phyloP scores from a whole-genome alignment of 2,888 invertebrate genomes.

The Aphrophora alni region DNA sequence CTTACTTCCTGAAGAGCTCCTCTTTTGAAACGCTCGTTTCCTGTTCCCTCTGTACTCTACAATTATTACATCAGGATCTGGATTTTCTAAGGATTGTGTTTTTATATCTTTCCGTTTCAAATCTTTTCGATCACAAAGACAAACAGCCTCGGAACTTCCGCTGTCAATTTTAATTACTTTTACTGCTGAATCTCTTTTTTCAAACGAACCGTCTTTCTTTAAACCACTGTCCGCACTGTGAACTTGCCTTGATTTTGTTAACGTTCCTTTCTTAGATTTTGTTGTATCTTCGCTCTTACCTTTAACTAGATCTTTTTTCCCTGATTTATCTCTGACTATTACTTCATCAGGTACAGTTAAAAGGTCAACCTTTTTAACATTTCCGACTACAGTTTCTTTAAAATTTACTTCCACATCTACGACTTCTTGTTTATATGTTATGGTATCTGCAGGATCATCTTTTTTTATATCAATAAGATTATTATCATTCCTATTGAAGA shows the following conservation, averaged over 20 bases:
- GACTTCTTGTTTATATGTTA: background rate
- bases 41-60: constrained; percentile 52
- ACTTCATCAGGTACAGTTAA: constrained; percentile 25
- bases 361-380: background rate
- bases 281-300: constrained; percentile 46
- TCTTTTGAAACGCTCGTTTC: constrained; percentile 48
- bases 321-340: constrained; percentile 19
- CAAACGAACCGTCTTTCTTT: constrained; percentile 45
- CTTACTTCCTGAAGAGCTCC: constrained; percentile 47
- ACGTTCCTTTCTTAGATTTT: constrained; percentile 44
- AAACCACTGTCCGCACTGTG: constrained; percentile 51
- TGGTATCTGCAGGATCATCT: background rate
- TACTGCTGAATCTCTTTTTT: constrained; percentile 47
- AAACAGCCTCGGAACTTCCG: constrained; percentile 46
- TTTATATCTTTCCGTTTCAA: constrained; percentile 34
- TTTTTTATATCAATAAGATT: constrained; percentile 11
- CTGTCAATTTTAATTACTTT: constrained; percentile 52
- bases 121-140: constrained; percentile 47
- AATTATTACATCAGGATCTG: constrained; percentile 50
- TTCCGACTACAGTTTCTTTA: background rate
- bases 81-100: constrained; percentile 47
- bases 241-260: constrained; percentile 46
- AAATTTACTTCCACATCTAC: background rate
- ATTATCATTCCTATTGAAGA: constrained; percentile 43
- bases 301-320: constrained; percentile 46